Base-by-base conservation (phyloP, 2,888 invertebrate genomes). In the Eulithis prunata region DNA sequence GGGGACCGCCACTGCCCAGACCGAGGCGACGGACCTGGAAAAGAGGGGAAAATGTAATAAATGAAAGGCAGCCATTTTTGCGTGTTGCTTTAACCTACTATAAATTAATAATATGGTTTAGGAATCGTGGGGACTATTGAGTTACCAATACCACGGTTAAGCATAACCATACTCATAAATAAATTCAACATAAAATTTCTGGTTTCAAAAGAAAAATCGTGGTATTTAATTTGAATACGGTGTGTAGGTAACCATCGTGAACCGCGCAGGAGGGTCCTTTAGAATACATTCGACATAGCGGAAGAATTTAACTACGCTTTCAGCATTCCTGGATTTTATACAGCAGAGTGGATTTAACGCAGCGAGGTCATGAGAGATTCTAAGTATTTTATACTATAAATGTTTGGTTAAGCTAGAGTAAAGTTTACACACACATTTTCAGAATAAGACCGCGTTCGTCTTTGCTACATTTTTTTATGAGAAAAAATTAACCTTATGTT, bases 1-100 rank as follows among this genome's bases (percentile, higher is more conserved):
- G 79, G 0, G 84, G 84, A 0, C 80, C 82, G 11, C 78, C 81
- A 11, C 74, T 72, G 14, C 90, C 89, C 12, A 91, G 79, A 1
- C 91, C 90, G 0, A 91, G 68, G 43, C 91, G 86, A 13, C 90
- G 87, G 0, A 92, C 86, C 92, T 92, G 77, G 4, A 70, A 75
- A 36, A 51, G 12, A 6, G 8, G 10, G 10, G 10, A 41, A 4
- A 32, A 32, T 32, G 21, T 21, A 21, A 21, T 21, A 21, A 21
- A 21, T 21, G 21, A 21, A 21, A 21, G 21, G 21, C 21, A 21
- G 21, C 21, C 21, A 21, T 43, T 4, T 14, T 4, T 47, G 13
- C 1, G 14, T n/a, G n/a, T 47, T 47, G 8, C 38, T 38, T 38
- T 21, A 21, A 21, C 1, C 21, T 21, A 21, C 2, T 21, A 21